Evolutionary conservation across 2,797 vertebrate genomes (phyloP).

Genomic region (Falco peregrinus): DNA sequence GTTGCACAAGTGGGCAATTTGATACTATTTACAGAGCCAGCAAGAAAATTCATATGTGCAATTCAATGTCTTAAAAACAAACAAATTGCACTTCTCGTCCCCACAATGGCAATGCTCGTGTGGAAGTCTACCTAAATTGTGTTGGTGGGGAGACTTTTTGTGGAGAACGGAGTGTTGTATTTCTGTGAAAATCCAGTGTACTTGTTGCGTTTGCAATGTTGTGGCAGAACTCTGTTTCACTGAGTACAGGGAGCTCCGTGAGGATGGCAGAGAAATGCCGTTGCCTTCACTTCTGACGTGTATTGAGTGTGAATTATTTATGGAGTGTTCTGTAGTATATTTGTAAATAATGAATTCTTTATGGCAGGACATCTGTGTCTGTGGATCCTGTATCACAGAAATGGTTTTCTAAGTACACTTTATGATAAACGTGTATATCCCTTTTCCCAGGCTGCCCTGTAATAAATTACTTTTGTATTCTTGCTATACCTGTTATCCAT

Average conservation of each 20-base stretch:
- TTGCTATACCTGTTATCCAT: neutral
- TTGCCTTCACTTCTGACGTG: neutral
- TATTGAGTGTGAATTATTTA: slow-evolving; percentile 33
- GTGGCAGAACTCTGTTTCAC: neutral
- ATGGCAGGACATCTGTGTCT: slow-evolving; percentile 1
- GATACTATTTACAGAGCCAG: neutral
- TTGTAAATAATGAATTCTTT: slow-evolving; percentile 54
- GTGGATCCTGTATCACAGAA: neutral
- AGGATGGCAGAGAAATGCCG: neutral
- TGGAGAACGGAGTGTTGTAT: neutral
- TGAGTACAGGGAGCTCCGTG: neutral
- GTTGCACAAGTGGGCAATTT: neutral
- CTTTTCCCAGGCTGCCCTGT: neutral
- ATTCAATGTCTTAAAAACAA: neutral
- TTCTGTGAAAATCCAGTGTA: neutral
- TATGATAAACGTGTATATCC: neutral
- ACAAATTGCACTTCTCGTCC: neutral
- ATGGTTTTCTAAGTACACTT: neutral
- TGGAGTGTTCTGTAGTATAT: slow-evolving; percentile 23
- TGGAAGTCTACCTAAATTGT: neutral
- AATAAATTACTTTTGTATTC: neutral
- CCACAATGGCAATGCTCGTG: neutral
- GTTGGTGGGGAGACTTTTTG: neutral
- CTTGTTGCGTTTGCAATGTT: rapidly evolving
- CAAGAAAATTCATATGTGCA: neutral